Evolutionary conservation across 2,113 vertebrate genomes (phyloP), one percentile per base, ranked within the genome.

Genomic region (Anguilla japonica): DNA sequence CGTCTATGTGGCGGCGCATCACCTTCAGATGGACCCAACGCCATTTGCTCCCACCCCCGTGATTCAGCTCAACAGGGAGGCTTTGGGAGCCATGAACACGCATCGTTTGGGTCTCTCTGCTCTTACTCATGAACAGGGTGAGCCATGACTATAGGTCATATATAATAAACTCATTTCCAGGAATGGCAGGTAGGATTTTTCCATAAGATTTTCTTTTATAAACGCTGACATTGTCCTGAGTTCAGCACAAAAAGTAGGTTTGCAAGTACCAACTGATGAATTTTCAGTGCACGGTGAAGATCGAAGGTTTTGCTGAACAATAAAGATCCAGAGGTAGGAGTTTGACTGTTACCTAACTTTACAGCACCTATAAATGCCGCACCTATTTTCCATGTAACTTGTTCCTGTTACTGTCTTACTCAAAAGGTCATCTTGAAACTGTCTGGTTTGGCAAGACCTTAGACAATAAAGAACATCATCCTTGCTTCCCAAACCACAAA

Each of bases 121-220:
- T 75, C 16, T 60, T 22, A 53, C 50, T 43, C 63, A 29, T 82
- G n/a, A 67, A 67, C 60, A 67, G 60, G n/a, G 20, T 83, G 43
- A 46, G 43, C 46, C 3, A 9, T 20, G 84, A 60, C 83, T 87
- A 87, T 57, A 43, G 85, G 86, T 90, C 85, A 80, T 81, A 34
- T 63, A 63, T 63, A 87, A 63, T 85, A 86, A 89, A 88, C 83
- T 87, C 87, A 46, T 83, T 89, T 67, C 88, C 41, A 88, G 79
- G 79, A 81, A 67, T 57, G 63, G 75, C 63, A 3, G 29, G 15
- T 15, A 80, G 80, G 41, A 57, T 41, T 26, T 81, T 79, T 13
- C 4, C 60, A 1, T 20, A 22, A 22, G 22, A 22, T 63, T 67
- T 63, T 85, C 81, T 14, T 43, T 34, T 46, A 39, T 79, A 53